phyloP scores from a whole-genome alignment of 2,113 vertebrate species.

The Sarotherodon lohbergeri region DNA sequence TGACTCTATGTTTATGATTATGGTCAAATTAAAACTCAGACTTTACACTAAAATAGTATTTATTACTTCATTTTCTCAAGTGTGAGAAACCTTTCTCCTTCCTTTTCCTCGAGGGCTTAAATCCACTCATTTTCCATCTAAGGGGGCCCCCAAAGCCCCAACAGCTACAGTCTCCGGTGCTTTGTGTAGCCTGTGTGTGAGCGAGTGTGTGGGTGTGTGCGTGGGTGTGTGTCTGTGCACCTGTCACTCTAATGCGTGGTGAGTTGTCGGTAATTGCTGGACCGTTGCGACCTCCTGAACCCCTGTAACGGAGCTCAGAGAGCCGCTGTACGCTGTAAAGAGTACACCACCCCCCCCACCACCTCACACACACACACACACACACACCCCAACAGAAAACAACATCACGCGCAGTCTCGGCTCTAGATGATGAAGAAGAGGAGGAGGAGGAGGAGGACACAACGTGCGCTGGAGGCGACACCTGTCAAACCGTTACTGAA shows the following conservation, averaged over 20 bases:
- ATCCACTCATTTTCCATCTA: slow-evolving; percentile 7
- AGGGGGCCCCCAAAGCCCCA: background rate
- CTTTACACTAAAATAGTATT: background rate
- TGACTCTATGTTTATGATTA: background rate
- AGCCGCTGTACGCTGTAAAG: slow-evolving; percentile 29
- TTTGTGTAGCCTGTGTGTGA: background rate
- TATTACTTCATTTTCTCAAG: background rate
- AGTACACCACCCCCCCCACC: background rate
- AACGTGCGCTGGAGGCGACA: slow-evolving; percentile 43
- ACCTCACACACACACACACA: background rate
- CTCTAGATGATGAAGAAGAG: background rate
- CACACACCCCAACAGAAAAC: background rate
- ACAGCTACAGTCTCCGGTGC: background rate
- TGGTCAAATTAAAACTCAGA: background rate
- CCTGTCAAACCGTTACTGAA: slow-evolving; percentile 51
- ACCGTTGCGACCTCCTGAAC: slow-evolving; percentile 60
- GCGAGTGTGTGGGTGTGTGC: background rate
- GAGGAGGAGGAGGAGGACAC: background rate
- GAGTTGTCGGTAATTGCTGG: slow-evolving; percentile 49
- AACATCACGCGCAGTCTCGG: background rate
- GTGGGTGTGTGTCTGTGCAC: slow-evolving; percentile 1
- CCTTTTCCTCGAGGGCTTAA: background rate
- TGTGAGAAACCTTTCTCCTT: background rate
- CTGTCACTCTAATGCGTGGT: slow-evolving; percentile 50
- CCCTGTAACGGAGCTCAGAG: slow-evolving; percentile 45